Evolutionary conservation across 2,113 vertebrate genomes (phyloP), one percentile per base, ranked within the genome.

Genomic region (Oenanthe melanoleuca): DNA sequence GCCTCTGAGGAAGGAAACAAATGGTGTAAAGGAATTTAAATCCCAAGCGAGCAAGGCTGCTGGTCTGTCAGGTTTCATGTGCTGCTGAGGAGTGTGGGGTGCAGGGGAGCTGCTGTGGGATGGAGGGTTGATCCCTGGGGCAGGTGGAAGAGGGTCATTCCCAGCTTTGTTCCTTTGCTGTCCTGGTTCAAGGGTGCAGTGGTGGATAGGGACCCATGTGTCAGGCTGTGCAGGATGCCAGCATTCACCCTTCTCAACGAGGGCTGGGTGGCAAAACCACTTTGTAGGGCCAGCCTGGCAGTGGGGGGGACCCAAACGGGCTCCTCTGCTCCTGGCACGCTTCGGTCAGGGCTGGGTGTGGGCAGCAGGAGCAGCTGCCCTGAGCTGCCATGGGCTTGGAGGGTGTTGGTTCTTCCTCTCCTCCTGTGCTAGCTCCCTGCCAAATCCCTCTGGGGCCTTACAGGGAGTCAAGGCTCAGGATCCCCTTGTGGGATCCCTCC

Each of bases 101-200:
- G 55, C 34, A 55, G 50, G 11, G 53, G 14, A 25, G 50, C 33
- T 61, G 53, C 42, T 2, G 2, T 45, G 66, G 69, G 31, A 12
- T 26, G 37, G 33, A 18, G 33, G 61, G 6, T 19, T 67, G 4
- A 2, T 34, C 52, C 47, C 12, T 15, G 29, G 24, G 60, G n/a
- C 25, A 42, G 44, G 26, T 61, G 3, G 11, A 11, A 19, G 18
- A 22, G 11, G 29, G 12, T 5, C 72, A 34, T 22, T 52, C 40
- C 71, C 26, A 22, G 49, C 75, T 72, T 72, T 56, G 34, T 31
- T 88, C 18, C 2, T 50, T 75, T 72, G 22, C 13, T 9, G 3
- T 81, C 37, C n/a, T 2, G 5, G 33, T 49, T 88, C 1, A 0
- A 33, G 38, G 73, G 11, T 6, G 14, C 0, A 0, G 3, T 25